phyloP scores from a whole-genome alignment of 1,140 invertebrate species.

The Scaptomyza graminum region DNA sequence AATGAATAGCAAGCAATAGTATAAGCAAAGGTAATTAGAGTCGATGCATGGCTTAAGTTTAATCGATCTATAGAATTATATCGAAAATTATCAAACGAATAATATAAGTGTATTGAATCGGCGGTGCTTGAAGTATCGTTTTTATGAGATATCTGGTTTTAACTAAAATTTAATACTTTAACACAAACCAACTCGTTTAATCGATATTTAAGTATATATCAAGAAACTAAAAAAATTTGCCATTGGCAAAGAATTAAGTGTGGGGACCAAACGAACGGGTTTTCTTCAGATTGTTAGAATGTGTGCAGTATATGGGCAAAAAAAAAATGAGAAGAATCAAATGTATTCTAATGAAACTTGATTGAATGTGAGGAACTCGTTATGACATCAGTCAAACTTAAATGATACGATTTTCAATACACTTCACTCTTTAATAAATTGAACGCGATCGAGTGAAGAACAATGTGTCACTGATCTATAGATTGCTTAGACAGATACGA shows the following conservation, averaged over 20 bases:
- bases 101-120: constrained; percentile 13
- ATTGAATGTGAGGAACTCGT: constrained; percentile 4
- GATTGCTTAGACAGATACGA: constrained; percentile 16
- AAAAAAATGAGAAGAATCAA: not conserved
- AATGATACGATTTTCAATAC: not conserved
- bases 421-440: constrained; percentile 6
- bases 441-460: not conserved
- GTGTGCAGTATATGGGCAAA: not conserved
- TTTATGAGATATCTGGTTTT: constrained; percentile 25
- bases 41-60: constrained; percentile 5
- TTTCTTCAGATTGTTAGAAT: constrained; percentile 1
- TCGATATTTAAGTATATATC: constrained; percentile 5
- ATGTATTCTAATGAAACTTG: not conserved
- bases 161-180: constrained; percentile 23
- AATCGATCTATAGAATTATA: not conserved
- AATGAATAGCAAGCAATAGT: constrained; percentile 8
- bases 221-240: constrained; percentile 19
- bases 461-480: constrained; percentile 1
- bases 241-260: constrained; percentile 28
- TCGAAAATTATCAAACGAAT: not conserved
- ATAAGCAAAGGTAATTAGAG: not conserved
- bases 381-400: constrained; percentile 1
- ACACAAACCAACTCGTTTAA: constrained; percentile 19
- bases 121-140: not conserved
- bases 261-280: constrained; percentile 15